These are phyloP conservation scores for Mormyrus lacerda DNA, from an alignment of 2,113 vertebrate species.

Conservation along the genomic window DNA sequence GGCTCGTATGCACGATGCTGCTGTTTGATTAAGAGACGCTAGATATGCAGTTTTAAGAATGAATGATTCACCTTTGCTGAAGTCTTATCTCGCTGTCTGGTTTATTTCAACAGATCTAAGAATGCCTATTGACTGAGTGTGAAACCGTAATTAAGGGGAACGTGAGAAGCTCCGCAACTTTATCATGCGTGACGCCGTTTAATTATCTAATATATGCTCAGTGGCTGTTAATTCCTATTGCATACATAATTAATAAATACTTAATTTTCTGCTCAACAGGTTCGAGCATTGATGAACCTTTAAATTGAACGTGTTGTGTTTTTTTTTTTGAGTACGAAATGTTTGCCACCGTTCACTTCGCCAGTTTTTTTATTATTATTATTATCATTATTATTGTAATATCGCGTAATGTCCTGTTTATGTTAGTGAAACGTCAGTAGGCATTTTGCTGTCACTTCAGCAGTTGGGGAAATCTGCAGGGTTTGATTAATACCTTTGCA, in stretches of 20 bases:
- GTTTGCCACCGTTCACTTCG: not conserved
- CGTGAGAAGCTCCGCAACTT: slow-evolving; percentile 14
- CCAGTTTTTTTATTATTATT: not conserved
- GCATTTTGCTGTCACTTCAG: not conserved
- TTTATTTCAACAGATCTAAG: not conserved
- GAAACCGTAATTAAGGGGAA: slow-evolving; percentile 10
- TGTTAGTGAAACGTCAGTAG: not conserved
- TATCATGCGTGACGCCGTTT: slow-evolving; percentile 14
- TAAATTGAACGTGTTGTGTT: not conserved
- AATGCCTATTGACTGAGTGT: slow-evolving; percentile 5
- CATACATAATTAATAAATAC: not conserved
- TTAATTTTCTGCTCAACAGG: slow-evolving; percentile 10
- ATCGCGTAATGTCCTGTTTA: slow-evolving; percentile 1
- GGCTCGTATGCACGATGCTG: not conserved
- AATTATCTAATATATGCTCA: slow-evolving; percentile 16
- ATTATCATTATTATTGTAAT: not conserved
- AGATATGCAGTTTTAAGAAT: not conserved
- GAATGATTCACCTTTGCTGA: not conserved
- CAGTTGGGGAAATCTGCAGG: not conserved
- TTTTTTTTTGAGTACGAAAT: not conserved
- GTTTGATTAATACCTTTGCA: slow-evolving; percentile 20
- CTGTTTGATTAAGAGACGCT: not conserved
- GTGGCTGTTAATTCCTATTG: not conserved
- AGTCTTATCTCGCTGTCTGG: not conserved
- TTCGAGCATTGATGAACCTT: not conserved